Percentiles rank a stretch among this genome's conserved stretches.
These are phyloP conservation scores for Cardinalis cardinalis DNA, from an alignment of 2,113 vertebrate species.

Conservation along the genomic window DNA sequence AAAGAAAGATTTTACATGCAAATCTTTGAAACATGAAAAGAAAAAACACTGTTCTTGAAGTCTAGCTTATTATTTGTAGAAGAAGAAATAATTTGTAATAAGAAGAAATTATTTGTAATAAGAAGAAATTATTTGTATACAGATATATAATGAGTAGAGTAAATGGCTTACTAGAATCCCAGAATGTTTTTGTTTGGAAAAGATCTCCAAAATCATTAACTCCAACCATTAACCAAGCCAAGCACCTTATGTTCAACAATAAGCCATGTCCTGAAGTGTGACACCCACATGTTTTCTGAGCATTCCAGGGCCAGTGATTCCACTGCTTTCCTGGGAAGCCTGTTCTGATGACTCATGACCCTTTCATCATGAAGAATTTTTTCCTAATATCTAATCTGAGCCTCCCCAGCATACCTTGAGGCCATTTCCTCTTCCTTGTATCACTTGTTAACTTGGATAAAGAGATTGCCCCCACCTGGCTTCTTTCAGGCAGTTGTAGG, in stretches of 20 bases:
- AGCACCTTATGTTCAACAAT: neutral
- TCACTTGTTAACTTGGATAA: neutral
- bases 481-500: neutral
- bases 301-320: neutral
- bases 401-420: rapidly evolving
- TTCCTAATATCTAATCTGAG: neutral
- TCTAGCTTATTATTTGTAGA: no score
- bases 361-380: neutral
- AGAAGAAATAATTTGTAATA: no score
- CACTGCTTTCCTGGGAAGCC: neutral
- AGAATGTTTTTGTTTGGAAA: neutral
- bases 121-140: neutral
- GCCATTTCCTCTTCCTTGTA: neutral
- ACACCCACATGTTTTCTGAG: neutral
- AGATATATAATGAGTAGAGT: neutral
- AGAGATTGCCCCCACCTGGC: neutral
- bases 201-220: neutral
- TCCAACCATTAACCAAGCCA: neutral
- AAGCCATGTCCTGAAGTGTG: neutral
- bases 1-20: neutral
- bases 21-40: neutral
- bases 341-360: neutral
- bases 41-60: neutral
- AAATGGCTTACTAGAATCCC: neutral
- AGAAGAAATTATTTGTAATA: no score